Evolutionary conservation across 2,797 vertebrate genomes (phyloP).

Genomic region (Peromyscus eremicus): DNA sequence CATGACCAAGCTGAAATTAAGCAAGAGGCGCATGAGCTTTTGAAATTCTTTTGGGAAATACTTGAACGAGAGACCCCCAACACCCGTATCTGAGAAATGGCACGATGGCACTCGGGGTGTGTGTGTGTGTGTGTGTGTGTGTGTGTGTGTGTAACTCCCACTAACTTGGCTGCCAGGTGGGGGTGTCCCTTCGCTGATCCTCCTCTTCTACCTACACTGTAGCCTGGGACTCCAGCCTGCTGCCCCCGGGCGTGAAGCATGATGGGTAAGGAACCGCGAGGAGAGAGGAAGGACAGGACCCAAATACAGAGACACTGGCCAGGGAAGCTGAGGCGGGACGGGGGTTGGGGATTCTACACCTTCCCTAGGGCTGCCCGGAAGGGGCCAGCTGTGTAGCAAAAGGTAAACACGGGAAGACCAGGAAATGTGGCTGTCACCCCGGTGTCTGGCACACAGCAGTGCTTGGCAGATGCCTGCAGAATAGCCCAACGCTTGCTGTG

Average conservation of each 20-base stretch:
- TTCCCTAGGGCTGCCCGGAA: neutral
- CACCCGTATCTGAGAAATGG: neutral
- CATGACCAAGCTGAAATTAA: conserved; percentile 24
- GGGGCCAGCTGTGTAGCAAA: neutral
- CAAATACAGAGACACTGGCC: neutral
- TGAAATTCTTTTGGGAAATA: conserved; percentile 22
- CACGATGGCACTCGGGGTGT: accelerated
- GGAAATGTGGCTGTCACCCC: no score
- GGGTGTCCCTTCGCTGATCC: neutral
- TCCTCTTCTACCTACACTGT: neutral
- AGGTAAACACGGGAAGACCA: neutral
- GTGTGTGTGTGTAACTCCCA: neutral
- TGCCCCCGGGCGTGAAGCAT: neutral
- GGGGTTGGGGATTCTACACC: neutral
- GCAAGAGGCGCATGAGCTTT: neutral
- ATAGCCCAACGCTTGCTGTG: neutral
- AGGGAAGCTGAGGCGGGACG: neutral
- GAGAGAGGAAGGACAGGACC: neutral
- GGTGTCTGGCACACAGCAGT: neutral
- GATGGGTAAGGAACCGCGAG: neutral
- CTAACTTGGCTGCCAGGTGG: neutral
- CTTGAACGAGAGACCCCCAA: neutral
- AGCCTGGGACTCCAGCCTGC: neutral
- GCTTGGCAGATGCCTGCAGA: neutral
- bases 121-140: no score